Evolutionary conservation across 1,140 invertebrate species (phyloP).

Genomic region (Drosophila punjabiensis): DNA sequence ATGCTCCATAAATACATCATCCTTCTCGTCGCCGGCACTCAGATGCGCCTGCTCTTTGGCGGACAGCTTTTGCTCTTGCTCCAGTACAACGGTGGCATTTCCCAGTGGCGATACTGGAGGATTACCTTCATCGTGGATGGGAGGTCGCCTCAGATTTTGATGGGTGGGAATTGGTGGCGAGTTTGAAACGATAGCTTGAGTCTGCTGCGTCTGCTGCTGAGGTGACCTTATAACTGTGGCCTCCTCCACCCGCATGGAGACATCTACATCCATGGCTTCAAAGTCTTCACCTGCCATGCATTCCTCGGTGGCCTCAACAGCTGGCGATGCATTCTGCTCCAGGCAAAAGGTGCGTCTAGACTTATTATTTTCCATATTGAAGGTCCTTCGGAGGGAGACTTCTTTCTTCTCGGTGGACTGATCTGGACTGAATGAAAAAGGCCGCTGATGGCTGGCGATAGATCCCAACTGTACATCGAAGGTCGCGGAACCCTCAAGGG

Average conservation of each 20-base stretch:
- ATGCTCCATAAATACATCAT: slow-evolving; percentile 72
- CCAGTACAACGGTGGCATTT: slow-evolving; percentile 49
- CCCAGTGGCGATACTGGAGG: slow-evolving; percentile 3
- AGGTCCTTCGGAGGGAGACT: slow-evolving; percentile 6
- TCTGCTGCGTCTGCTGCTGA: background rate
- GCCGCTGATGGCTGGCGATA: slow-evolving; percentile 11
- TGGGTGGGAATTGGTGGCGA: slow-evolving; percentile 49
- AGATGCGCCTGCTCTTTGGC: slow-evolving; percentile 74
- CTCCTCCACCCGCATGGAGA: slow-evolving; percentile 31
- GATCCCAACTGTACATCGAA: slow-evolving; percentile 32
- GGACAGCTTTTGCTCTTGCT: slow-evolving; percentile 61
- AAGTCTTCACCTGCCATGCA: slow-evolving; percentile 19
- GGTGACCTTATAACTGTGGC: background rate
- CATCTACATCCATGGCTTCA: slow-evolving; percentile 73
- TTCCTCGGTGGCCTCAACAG: slow-evolving; percentile 61
- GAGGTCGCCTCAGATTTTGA: slow-evolving; percentile 26
- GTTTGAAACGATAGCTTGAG: background rate
- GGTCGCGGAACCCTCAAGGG: slow-evolving; percentile 12
- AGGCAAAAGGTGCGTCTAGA: slow-evolving; percentile 45
- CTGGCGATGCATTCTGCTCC: slow-evolving; percentile 32
- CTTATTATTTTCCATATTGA: slow-evolving; percentile 4
- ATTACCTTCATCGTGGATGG: slow-evolving; percentile 43
- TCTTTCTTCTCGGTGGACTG: background rate
- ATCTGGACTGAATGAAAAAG: slow-evolving; percentile 26
- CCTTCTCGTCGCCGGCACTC: slow-evolving; percentile 75